A percentile compares a stretch with the other conserved stretches of the same genome.
These are phyloP conservation scores for Agrochola lota DNA, from an alignment of 2,888 invertebrate genomes.

Conservation along the genomic window DNA sequence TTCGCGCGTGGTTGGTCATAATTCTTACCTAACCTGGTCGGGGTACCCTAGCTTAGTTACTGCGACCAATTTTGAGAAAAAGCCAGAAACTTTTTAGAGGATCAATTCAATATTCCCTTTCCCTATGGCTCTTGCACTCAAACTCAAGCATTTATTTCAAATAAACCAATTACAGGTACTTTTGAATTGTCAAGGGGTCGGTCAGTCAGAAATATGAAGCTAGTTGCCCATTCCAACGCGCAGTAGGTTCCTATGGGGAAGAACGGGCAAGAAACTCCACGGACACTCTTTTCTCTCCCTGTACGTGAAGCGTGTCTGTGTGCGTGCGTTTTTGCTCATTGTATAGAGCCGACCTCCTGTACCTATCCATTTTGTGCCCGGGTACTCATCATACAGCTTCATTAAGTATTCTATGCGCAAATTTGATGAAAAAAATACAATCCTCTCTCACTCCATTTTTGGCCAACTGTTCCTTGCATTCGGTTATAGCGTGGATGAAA, in stretches of 20 bases:
- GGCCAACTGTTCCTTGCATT: conserved; percentile 65
- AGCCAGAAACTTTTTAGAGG: neutral
- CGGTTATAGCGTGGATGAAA: conserved; percentile 30
- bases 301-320: neutral
- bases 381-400: conserved; percentile 67
- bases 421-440: conserved; percentile 82
- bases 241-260: too few species aligned
- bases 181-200: too few species aligned
- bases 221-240: too few species aligned
- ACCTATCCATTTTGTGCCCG: neutral
- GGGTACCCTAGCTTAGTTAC: too few species aligned
- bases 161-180: too few species aligned
- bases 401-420: conserved; percentile 81
- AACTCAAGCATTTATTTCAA: too few species aligned
- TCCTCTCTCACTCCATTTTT: conserved; percentile 70
- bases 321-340: neutral
- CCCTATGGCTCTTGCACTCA: too few species aligned
- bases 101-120: neutral
- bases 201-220: too few species aligned
- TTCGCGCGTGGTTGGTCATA: too few species aligned
- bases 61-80: too few species aligned
- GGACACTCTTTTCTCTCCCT: neutral
- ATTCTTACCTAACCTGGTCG: too few species aligned
- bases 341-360: conserved; percentile 2
- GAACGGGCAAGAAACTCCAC: too few species aligned